These are phyloP conservation scores for Anarrhichthys ocellatus DNA, from an alignment of 2,113 vertebrate species.

Conservation along the genomic window DNA sequence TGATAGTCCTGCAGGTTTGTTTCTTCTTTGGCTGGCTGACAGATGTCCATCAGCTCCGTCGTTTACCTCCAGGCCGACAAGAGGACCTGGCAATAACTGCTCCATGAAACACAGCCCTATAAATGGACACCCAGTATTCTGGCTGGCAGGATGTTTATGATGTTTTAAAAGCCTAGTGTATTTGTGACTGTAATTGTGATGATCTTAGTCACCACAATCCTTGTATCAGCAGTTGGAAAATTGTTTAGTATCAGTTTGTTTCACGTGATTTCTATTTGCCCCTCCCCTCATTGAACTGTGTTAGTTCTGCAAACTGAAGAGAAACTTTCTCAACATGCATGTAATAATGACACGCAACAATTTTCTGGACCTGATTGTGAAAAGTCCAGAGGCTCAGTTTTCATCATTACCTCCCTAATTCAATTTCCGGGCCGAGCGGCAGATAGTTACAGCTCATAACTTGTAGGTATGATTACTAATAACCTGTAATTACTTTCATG, in stretches of 20 bases:
- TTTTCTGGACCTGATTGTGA: constrained; percentile 24
- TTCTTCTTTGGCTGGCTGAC: constrained; percentile 63
- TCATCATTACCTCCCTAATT: constrained; percentile 62
- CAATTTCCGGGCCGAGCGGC: constrained; percentile 52
- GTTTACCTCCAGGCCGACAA: constrained; percentile 41
- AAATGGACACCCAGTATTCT: constrained; percentile 31
- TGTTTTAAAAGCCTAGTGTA: constrained; percentile 7
- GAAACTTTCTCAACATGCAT: constrained; percentile 21
- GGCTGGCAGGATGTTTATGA: constrained; percentile 27
- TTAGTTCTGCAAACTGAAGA: constrained; percentile 23
- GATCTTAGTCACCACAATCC: constrained; percentile 24
- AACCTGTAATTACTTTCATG: constrained; percentile 70
- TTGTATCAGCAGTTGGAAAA: constrained; percentile 31
- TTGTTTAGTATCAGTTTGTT: constrained; percentile 32
- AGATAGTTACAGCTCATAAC: constrained; percentile 73
- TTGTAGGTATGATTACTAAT: constrained; percentile 77
- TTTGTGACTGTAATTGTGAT: constrained; percentile 17
- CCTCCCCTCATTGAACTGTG: not conserved
- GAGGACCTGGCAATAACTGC: constrained; percentile 31
- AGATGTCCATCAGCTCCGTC: constrained; percentile 72
- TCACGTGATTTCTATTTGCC: constrained; percentile 37
- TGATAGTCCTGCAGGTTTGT: constrained; percentile 34
- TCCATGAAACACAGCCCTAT: constrained; percentile 29
- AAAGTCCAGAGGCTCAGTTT: constrained; percentile 36
- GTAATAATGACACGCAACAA: constrained; percentile 34